Conservation (phyloP, 2,888 invertebrate species). For the Himalopsyche kuldschensis region DNA sequence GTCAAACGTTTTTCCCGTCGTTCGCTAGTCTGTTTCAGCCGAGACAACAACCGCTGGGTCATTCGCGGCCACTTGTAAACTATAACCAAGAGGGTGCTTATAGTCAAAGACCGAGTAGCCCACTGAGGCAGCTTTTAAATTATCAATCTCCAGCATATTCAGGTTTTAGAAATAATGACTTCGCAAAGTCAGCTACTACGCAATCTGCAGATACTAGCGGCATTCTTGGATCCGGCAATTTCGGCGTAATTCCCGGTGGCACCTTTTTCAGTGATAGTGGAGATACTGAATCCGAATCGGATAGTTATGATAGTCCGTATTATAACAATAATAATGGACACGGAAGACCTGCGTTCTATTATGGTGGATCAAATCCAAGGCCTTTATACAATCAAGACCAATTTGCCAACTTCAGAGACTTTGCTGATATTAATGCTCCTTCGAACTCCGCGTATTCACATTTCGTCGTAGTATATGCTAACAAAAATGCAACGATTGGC, state of each 20-base stretch:
- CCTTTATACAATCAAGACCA: conserved; percentile 79
- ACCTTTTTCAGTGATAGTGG: conserved; percentile 76
- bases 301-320: conserved; percentile 62
- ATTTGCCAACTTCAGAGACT: conserved; percentile 87
- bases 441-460: conserved; percentile 81
- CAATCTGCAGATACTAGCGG: conserved; percentile 60
- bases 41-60: conserved; percentile 61
- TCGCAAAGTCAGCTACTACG: conserved; percentile 50
- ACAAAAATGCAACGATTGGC: conserved; percentile 71
- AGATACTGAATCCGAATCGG: conserved; percentile 56
- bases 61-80: conserved; percentile 63
- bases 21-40: conserved; percentile 70
- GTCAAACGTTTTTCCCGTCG: conserved; percentile 77
- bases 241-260: conserved; percentile 83
- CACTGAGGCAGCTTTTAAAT: conserved; percentile 52
- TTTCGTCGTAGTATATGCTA: conserved; percentile 80
- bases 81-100: conserved; percentile 64
- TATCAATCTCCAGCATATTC: conserved; percentile 50
- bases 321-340: conserved; percentile 74
- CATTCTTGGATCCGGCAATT: conserved; percentile 80
- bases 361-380: conserved; percentile 68
- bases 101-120: conserved; percentile 60
- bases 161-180: conserved; percentile 51
- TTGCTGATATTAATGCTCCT: conserved; percentile 86
- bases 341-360: conserved; percentile 67